Percentiles rank a stretch among this genome's conserved stretches.
Evolutionary conservation across 92 coral and sea anemone species (phyloP).

Genomic region (Palythoa grandiflora): DNA sequence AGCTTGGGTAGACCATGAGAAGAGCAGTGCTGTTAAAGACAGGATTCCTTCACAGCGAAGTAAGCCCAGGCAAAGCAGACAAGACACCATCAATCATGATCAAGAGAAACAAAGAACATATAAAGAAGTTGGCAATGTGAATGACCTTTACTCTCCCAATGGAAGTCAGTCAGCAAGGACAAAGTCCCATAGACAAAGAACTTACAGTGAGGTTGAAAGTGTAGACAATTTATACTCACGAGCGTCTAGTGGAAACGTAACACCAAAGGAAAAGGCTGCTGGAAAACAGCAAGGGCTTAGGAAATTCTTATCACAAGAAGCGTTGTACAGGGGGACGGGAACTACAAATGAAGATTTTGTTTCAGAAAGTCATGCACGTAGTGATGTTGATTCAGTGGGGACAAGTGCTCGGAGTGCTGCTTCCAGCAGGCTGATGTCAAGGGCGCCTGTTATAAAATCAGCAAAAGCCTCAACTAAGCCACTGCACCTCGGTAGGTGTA

Average conservation of each 20-base stretch:
- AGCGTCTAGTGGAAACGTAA: conserved; percentile 11
- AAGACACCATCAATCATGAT: conserved; percentile 39
- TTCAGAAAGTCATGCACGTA: background rate
- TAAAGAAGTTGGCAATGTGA: background rate
- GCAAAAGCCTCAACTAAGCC: conserved; percentile 88
- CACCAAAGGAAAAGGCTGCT: background rate
- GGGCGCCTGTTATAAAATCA: conserved; percentile 79
- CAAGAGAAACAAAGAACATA: conserved; percentile 39
- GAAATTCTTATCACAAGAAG: conserved; percentile 4
- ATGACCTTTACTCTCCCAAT: conserved; percentile 14
- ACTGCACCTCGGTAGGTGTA: conserved; percentile 83
- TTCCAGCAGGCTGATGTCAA: conserved; percentile 72
- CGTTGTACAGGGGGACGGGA: background rate
- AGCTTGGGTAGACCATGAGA: conserved; percentile 3
- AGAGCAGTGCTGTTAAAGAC: background rate
- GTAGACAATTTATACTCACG: conserved; percentile 63
- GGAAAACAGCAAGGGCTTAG: background rate
- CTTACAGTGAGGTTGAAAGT: conserved; percentile 74
- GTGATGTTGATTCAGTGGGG: conserved; percentile 47
- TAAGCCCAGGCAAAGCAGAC: conserved; percentile 1
- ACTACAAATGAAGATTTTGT: background rate
- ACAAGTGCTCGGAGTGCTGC: conserved; percentile 61
- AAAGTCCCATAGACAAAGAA: conserved; percentile 73
- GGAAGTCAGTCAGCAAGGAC: conserved; percentile 28
- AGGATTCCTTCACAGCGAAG: background rate